These are phyloP conservation scores for Catocala sponsa DNA, from an alignment of 2,888 invertebrate genomes.

Conservation along the genomic window DNA sequence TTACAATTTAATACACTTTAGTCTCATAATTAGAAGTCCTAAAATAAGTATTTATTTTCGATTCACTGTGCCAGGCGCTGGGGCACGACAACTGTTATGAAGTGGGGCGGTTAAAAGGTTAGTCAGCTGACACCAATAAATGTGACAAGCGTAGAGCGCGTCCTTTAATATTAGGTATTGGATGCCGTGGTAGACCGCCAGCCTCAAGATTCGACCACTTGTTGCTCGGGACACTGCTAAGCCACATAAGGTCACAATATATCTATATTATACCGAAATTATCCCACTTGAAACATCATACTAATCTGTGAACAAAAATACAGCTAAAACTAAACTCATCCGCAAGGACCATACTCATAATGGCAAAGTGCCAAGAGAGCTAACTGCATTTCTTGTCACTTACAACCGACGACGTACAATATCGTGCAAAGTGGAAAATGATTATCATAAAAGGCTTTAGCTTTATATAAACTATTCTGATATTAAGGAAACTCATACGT, in stretches of 20 bases:
- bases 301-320: constrained; percentile 46
- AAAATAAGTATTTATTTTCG: too few relatives aligned
- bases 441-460: constrained; percentile 31
- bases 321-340: constrained; percentile 48
- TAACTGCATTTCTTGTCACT: constrained; percentile 55
- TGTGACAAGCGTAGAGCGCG: background rate
- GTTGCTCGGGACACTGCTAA: constrained; percentile 53
- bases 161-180: constrained; percentile 35
- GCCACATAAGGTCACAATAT: constrained; percentile 47
- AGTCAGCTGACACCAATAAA: background rate
- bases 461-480: constrained; percentile 1
- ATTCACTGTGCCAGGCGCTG: too few relatives aligned
- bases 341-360: constrained; percentile 51
- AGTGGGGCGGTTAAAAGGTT: too few relatives aligned
- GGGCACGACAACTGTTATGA: too few relatives aligned
- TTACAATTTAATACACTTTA: too few relatives aligned
- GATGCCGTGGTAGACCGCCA: constrained; percentile 50
- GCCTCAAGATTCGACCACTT: constrained; percentile 60
- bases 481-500: constrained; percentile 1
- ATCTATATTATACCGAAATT: constrained; percentile 38
- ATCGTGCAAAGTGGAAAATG: constrained; percentile 43
- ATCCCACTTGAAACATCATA: constrained; percentile 39
- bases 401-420: constrained; percentile 47
- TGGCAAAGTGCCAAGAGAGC: constrained; percentile 58
- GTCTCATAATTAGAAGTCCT: too few relatives aligned